phyloP scores from a whole-genome alignment of 2,113 vertebrate species.

The Athene noctua region DNA sequence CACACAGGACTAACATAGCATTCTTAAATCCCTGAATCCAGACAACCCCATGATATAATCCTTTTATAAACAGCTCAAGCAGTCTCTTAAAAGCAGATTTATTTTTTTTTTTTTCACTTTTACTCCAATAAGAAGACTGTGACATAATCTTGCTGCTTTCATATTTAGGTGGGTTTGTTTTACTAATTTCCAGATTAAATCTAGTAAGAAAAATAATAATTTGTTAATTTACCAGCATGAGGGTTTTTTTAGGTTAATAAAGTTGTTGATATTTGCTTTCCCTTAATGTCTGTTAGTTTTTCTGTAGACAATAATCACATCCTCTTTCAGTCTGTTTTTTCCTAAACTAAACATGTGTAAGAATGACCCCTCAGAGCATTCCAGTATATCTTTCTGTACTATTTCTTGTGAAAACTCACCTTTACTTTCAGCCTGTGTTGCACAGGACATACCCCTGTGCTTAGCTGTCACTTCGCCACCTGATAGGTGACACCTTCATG shows the following conservation, averaged over 20 bases:
- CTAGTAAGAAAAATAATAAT: background rate
- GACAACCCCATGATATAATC: background rate
- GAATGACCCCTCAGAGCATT: background rate
- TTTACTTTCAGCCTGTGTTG: background rate
- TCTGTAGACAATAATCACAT: background rate
- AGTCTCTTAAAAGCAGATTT: background rate
- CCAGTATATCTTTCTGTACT: background rate
- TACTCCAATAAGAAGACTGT: background rate
- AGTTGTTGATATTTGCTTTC: background rate
- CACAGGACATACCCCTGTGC: fast-evolving
- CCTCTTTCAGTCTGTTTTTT: background rate
- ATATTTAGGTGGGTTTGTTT: background rate
- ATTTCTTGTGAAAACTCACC: background rate
- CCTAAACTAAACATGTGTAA: background rate
- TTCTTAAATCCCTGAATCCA: background rate
- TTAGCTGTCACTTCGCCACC: background rate
- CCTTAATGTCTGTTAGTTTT: background rate
- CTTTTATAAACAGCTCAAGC: background rate
- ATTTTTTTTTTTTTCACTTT: background rate
- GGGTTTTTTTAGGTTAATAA: background rate
- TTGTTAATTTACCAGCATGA: background rate
- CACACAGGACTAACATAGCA: background rate
- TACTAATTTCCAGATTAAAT: background rate
- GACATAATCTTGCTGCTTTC: background rate
- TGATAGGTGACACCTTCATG: background rate